Conservation (phyloP, 2,888 invertebrate species). For the Eilema griseolum region DNA sequence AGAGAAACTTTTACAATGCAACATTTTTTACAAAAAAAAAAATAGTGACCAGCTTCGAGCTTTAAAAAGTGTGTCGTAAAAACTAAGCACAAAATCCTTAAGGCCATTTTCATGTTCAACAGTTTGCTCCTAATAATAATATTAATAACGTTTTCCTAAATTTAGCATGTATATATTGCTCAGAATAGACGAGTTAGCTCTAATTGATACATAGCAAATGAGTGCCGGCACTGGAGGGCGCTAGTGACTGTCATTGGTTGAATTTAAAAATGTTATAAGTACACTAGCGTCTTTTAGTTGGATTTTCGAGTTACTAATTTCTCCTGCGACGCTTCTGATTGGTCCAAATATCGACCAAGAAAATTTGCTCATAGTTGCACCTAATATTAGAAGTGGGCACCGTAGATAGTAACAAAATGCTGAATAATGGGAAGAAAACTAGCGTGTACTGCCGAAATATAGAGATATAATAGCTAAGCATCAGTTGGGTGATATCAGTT, state of each 20-base stretch:
- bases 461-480: conserved; percentile 55
- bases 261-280: conserved; percentile 26
- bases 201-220: conserved; percentile 36
- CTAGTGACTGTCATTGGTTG: conserved; percentile 21
- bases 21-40: conserved; percentile 32
- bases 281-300: conserved; percentile 44
- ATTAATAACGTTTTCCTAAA: conserved; percentile 57
- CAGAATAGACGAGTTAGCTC: conserved; percentile 59
- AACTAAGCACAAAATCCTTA: conserved; percentile 67
- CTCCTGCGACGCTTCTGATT: conserved; percentile 68
- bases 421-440: conserved; percentile 60
- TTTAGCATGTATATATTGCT: conserved; percentile 73
- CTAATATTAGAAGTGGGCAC: conserved; percentile 75
- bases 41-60: conserved; percentile 41
- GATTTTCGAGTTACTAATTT: conserved; percentile 50
- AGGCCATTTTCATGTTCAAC: conserved; percentile 65
- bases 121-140: conserved; percentile 61
- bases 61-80: conserved; percentile 61
- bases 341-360: conserved; percentile 76
- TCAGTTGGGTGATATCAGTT: conserved; percentile 52
- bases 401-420: conserved; percentile 69
- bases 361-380: conserved; percentile 83
- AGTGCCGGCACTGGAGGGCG: conserved; percentile 38
- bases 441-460: conserved; percentile 78
- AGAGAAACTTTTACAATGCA: conserved; percentile 43